Percentiles rank a stretch among this genome's conserved stretches.
Conservation (phyloP, 2,888 invertebrate species). For the Sussaba pulchella region DNA sequence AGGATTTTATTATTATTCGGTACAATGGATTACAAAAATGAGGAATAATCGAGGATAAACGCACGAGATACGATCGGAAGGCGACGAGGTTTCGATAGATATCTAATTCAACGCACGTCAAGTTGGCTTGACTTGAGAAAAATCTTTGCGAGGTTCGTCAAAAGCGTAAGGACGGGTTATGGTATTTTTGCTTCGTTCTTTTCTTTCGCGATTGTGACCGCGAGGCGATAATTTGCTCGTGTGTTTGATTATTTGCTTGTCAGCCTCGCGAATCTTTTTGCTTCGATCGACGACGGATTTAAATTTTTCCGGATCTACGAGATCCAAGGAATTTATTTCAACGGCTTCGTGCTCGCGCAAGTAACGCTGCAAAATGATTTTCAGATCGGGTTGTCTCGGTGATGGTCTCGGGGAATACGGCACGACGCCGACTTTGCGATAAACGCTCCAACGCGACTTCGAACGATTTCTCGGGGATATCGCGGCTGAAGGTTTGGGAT, state of each 20-base stretch:
- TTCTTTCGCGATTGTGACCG: slow-evolving; percentile 42
- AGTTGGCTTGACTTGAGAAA: slow-evolving; percentile 22
- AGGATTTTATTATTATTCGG: slow-evolving; percentile 26
- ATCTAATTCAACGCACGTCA: slow-evolving; percentile 8
- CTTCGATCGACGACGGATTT: slow-evolving; percentile 34
- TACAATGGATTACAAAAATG: slow-evolving; percentile 23
- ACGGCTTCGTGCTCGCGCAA: slow-evolving; percentile 52
- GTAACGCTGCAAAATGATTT: slow-evolving; percentile 46
- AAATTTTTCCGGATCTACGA: slow-evolving; percentile 29
- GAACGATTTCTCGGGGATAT: slow-evolving; percentile 45
- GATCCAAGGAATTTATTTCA: slow-evolving; percentile 51
- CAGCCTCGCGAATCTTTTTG: slow-evolving; percentile 49
- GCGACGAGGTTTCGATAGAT: no score
- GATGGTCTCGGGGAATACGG: slow-evolving; percentile 32
- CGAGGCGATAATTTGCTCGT: slow-evolving; percentile 56
- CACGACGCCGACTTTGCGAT: slow-evolving; percentile 50
- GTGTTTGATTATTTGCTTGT: slow-evolving; percentile 54
- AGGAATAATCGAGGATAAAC: not conserved
- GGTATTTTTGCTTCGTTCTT: slow-evolving; percentile 65
- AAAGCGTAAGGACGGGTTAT: slow-evolving; percentile 34
- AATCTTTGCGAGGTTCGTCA: slow-evolving; percentile 30
- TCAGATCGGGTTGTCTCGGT: slow-evolving; percentile 42
- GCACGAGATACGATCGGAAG: not conserved
- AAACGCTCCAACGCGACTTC: slow-evolving; percentile 53
- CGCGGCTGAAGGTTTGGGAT: slow-evolving; percentile 42